Conservation (phyloP, 2,888 invertebrate genomes). For the Heliconius charithonia region DNA sequence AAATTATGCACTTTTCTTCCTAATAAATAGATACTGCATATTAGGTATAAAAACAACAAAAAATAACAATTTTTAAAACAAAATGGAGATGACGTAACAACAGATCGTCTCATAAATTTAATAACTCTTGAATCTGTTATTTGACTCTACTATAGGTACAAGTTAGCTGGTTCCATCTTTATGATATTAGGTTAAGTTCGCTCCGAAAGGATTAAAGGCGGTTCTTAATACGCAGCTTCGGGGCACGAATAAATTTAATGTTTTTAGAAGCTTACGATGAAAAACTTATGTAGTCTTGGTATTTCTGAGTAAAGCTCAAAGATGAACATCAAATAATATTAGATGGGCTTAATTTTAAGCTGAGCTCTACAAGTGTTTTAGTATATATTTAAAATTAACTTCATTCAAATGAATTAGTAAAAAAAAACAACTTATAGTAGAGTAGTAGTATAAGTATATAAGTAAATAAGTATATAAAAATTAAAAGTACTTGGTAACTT, state of each 20-base stretch:
- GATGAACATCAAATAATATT: constrained; percentile 42
- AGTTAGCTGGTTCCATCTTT: constrained; percentile 80
- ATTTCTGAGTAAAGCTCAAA: constrained; percentile 58
- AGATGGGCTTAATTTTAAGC: constrained; percentile 17
- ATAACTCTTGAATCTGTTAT: constrained; percentile 78
- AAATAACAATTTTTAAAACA: background rate
- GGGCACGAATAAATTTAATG: constrained; percentile 82
- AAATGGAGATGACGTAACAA: constrained; percentile 20
- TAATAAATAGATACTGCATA: background rate
- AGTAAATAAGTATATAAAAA: background rate
- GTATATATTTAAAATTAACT: background rate
- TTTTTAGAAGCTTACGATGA: constrained; percentile 79
- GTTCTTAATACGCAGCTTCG: constrained; percentile 79
- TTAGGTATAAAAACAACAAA: background rate
- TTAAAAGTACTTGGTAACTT: background rate
- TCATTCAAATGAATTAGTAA: background rate
- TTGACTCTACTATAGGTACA: constrained; percentile 77
- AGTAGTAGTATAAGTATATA: background rate
- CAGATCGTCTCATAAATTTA: constrained; percentile 60
- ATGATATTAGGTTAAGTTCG: constrained; percentile 82
- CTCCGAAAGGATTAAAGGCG: constrained; percentile 80
- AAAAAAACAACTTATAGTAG: background rate
- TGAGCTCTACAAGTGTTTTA: background rate
- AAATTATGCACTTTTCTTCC: too few relatives aligned
- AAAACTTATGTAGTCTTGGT: constrained; percentile 73